These are phyloP conservation scores for Leptopilina myrica DNA, from an alignment of 2,888 invertebrate species.

Conservation along the genomic window DNA sequence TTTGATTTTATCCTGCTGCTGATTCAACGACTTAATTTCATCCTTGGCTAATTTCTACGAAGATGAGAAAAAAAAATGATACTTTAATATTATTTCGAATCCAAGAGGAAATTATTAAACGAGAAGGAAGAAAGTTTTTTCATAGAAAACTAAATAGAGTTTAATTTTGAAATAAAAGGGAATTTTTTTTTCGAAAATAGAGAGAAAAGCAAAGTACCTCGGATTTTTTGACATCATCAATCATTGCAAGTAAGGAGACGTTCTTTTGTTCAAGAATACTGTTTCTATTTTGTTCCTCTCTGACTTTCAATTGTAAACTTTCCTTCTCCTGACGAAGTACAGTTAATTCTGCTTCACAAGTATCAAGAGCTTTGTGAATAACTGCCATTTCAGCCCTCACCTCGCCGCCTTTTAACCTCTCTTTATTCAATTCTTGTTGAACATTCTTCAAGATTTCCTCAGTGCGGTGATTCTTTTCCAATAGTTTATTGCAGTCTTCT, in stretches of 20 bases:
- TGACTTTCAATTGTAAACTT: slow-evolving; percentile 78
- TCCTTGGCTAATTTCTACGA: slow-evolving; percentile 76
- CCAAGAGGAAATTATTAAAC: slow-evolving; percentile 41
- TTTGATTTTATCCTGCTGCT: slow-evolving; percentile 82
- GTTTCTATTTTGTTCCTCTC: slow-evolving; percentile 78
- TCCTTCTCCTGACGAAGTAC: slow-evolving; percentile 77
- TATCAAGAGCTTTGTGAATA: slow-evolving; percentile 72
- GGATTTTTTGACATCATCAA: slow-evolving; percentile 78
- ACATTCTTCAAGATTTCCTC: slow-evolving; percentile 66
- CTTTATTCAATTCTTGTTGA: slow-evolving; percentile 72
- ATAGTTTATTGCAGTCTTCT: slow-evolving; percentile 65
- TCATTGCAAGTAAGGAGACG: slow-evolving; percentile 78
- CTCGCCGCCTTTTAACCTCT: slow-evolving; percentile 68
- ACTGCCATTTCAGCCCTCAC: slow-evolving; percentile 71
- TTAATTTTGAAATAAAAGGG: too few species aligned
- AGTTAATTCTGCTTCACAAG: slow-evolving; percentile 75
- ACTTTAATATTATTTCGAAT: slow-evolving; percentile 9
- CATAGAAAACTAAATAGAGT: too few species aligned
- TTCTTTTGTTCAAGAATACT: slow-evolving; percentile 79
- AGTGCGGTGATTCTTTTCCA: slow-evolving; percentile 65
- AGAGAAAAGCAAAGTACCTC: slow-evolving; percentile 67
- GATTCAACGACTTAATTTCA: slow-evolving; percentile 72
- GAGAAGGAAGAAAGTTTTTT: slow-evolving; percentile 9
- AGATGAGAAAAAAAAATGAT: background rate
- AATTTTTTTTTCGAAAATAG: background rate